Base-by-base conservation (phyloP, 2,888 invertebrate species). In the Drosophila parthenogenetica region DNA sequence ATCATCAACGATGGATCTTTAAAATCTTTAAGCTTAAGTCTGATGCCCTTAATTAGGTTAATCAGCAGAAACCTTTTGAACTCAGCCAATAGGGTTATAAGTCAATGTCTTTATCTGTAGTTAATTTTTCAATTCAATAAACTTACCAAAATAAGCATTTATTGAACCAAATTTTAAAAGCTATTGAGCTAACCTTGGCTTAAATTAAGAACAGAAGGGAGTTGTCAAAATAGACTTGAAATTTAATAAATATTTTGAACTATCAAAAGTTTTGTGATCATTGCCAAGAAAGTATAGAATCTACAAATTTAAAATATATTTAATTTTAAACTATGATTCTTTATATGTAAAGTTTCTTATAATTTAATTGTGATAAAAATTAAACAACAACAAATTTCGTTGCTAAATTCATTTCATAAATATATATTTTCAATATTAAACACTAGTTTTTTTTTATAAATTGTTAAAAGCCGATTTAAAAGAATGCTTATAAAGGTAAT, bases 101-200 rank as follows among this genome's bases (percentile, higher is more conserved):
- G 51, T 54, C 73, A 73, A 73, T 63, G 63, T 57, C 43, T 29
- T 54, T 29, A 67, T 43, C 48, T 71, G 22, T 5, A 22, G 14
- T n/a, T 10, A 1, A 1, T 32, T 11, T 3, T 5, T 10, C 4
- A 29, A 51, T 39, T 25, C n/a, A 39, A 39, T 39, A 22, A 50
- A 25, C 2, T 48, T 16, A 35, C 13, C 13, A 11, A 35, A 35
- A 35, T 11, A 1, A 32, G 10, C 10, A 32, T 8, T 32, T 8
- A 8, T 29, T 5, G 29, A 5, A 32, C 32, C 5, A 22, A 22
- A 3, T 5, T 5, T 22, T 22, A 4, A 22, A 22, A 5, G 1
- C 4, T 29, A 29, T 5, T 29, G 29, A 29, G 8, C 29, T 29
- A 29, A 29, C 29, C 8, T 29, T 25, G 25, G 25, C 25, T 25